These are phyloP conservation scores for Blastobasis adustella DNA, from an alignment of 2,888 invertebrate species.

Conservation along the genomic window DNA sequence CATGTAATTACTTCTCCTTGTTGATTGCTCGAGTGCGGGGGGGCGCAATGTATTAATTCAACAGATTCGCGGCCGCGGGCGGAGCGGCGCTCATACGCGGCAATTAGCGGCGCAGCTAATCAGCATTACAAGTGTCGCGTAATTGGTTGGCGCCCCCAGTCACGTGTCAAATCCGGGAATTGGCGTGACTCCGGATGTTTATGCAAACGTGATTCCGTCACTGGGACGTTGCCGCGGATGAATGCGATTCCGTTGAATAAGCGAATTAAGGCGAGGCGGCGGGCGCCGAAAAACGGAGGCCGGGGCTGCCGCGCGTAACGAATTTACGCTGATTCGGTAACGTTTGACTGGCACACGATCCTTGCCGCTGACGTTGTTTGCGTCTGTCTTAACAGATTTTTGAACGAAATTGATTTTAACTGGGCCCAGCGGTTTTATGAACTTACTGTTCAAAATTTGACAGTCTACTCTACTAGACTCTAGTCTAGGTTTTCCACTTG, in stretches of 20 bases:
- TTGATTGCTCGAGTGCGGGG: constrained; percentile 40
- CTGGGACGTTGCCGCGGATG: constrained; percentile 12
- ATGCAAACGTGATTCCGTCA: constrained; percentile 20
- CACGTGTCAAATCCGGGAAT: constrained; percentile 23
- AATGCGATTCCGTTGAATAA: constrained; percentile 6
- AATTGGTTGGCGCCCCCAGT: constrained; percentile 43
- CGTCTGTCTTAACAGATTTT: too few relatives aligned
- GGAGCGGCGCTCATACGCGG: background rate
- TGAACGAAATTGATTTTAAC: too few relatives aligned
- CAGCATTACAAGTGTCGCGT: constrained; percentile 52
- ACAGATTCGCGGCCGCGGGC: constrained; percentile 17
- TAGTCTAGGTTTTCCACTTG: too few relatives aligned
- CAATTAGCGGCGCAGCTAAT: constrained; percentile 41
- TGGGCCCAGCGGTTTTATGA: too few relatives aligned
- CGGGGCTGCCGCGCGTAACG: too few relatives aligned
- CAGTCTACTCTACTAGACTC: too few relatives aligned
- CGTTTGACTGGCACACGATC: too few relatives aligned
- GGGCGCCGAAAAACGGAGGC: background rate
- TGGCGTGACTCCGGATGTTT: constrained; percentile 18
- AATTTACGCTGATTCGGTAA: too few relatives aligned
- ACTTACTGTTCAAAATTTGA: too few relatives aligned
- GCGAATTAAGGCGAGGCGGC: constrained; percentile 2
- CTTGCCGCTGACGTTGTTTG: too few relatives aligned
- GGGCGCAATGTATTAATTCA: constrained; percentile 36
- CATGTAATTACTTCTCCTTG: constrained; percentile 57